Base-by-base conservation (phyloP, 2,888 invertebrate species). In the Amphipyra tragopoginis region DNA sequence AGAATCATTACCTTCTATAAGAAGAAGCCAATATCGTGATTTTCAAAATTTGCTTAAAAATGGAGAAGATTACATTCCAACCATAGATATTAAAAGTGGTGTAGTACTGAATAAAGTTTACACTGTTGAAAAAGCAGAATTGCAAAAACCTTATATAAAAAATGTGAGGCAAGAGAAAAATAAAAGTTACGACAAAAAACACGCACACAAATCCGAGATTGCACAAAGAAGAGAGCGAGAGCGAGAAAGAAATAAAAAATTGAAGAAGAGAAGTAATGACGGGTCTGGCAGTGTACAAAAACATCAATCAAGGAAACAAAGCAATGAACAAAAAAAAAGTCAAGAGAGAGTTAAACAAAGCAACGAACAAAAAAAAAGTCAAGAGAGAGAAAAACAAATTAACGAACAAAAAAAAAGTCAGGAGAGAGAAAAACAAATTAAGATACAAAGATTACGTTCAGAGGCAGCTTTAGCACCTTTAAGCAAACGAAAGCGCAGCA, bases 61-160 rank as follows among this genome's bases (percentile, higher is more conserved):
- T 36, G 29, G 26, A 43, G 38, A 33, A 1, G 10, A 1, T 26
- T n/a, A 11, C 2, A 21, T 26, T 42, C 26, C 56, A 15, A 47
- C 3, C 36, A 2, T 33, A 9, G 36, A 14, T 29, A 74, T 57
- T 5, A 52, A 50, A 10, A 64, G 51, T 57, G 74, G 74, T 6
- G 2, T 77, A 50, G 10, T 11, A n/a, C 29, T 77, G 1, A 75
- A 77, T 7, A 62, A 55, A 43, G 59, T 73, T 43, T 77, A 62
- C 38, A 57, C 77, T 43, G 6, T 69, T 9, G 52, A 65, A 48
- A 77, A 59, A 40, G 47, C 39, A 7, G 70, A 64, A 69, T 50
- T 62, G 6, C 4, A 10, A 2, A 57, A 48, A 10, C 6, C 34
- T 6, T 8, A 39, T 33, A 13, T n/a, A 7, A 65, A 47, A 42